Evolutionary conservation across 1,140 invertebrate genomes (phyloP).

Genomic region (Sweltsa coloradensis): DNA sequence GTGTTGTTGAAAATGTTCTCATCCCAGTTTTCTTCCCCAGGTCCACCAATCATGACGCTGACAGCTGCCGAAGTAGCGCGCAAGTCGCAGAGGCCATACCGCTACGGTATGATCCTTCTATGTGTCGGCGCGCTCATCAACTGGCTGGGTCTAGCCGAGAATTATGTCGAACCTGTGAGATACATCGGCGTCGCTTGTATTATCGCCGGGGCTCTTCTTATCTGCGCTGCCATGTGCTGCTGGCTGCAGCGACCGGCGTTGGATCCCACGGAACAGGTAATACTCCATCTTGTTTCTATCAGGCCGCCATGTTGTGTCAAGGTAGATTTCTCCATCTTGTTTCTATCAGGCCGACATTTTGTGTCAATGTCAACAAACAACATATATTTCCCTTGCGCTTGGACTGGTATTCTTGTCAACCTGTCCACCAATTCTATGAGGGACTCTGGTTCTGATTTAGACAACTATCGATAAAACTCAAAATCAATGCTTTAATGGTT

Average conservation of each 20-base stretch:
- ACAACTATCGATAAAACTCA: too few species aligned
- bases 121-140: slow-evolving; percentile 64
- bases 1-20: too few species aligned
- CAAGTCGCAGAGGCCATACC: slow-evolving; percentile 42
- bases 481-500: too few species aligned
- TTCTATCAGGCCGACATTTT: slow-evolving; percentile 2
- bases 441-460: too few species aligned
- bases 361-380: not conserved
- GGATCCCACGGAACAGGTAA: slow-evolving; percentile 17
- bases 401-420: too few species aligned
- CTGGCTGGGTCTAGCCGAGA: slow-evolving; percentile 60
- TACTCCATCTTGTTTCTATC: not conserved
- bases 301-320: not conserved
- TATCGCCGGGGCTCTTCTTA: slow-evolving; percentile 55
- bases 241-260: slow-evolving; percentile 52
- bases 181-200: slow-evolving; percentile 64
- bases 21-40: too few species aligned
- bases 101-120: slow-evolving; percentile 59
- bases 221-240: slow-evolving; percentile 62
- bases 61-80: slow-evolving; percentile 37
- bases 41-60: too few species aligned
- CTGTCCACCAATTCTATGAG: too few species aligned
- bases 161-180: slow-evolving; percentile 50
- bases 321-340: slow-evolving; percentile 4
- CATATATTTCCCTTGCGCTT: too few species aligned